Evolutionary conservation across 2,797 vertebrate genomes (phyloP).

Genomic region (Helarctos malayanus): DNA sequence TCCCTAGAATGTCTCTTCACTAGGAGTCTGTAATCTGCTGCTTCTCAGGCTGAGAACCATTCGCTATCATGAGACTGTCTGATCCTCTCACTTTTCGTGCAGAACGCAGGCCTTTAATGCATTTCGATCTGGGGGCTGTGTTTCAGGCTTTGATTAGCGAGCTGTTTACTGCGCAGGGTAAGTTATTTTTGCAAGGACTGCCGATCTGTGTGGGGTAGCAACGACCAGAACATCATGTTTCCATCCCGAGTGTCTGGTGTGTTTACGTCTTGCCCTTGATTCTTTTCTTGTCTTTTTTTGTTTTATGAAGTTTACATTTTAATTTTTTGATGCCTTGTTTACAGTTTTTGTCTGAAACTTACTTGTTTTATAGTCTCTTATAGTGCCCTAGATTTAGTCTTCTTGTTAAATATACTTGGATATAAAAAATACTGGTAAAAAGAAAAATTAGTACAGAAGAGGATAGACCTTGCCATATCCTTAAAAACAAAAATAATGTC

Average conservation of each 20-base stretch:
- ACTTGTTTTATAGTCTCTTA: constrained; percentile 53
- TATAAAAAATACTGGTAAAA: constrained; percentile 58
- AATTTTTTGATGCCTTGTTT: constrained; percentile 74
- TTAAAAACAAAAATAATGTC: constrained; percentile 44
- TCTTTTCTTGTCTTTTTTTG: constrained; percentile 39
- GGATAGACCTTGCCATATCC: constrained; percentile 20
- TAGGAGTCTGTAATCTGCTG: constrained; percentile 71
- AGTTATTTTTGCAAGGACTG: constrained; percentile 69
- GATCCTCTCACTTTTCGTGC: constrained; percentile 76
- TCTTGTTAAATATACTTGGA: constrained; percentile 66
- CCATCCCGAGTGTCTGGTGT: constrained; percentile 18
- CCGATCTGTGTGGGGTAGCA: constrained; percentile 74
- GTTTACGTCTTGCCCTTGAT: not conserved
- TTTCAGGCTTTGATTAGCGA: constrained; percentile 78
- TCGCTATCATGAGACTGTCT: constrained; percentile 73
- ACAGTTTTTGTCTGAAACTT: constrained; percentile 68
- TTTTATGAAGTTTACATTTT: constrained; percentile 80
- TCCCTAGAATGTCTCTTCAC: constrained; percentile 78
- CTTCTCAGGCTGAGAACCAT: constrained; percentile 78
- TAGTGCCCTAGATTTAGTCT: constrained; percentile 72
- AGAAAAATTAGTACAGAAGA: constrained; percentile 19
- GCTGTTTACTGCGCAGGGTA: constrained; percentile 74
- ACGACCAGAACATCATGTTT: constrained; percentile 61
- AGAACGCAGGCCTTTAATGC: constrained; percentile 71
- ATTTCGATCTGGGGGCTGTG: constrained; percentile 77